phyloP scores from a whole-genome alignment of 2,113 vertebrate genomes.

The Neolamprologus toae region DNA sequence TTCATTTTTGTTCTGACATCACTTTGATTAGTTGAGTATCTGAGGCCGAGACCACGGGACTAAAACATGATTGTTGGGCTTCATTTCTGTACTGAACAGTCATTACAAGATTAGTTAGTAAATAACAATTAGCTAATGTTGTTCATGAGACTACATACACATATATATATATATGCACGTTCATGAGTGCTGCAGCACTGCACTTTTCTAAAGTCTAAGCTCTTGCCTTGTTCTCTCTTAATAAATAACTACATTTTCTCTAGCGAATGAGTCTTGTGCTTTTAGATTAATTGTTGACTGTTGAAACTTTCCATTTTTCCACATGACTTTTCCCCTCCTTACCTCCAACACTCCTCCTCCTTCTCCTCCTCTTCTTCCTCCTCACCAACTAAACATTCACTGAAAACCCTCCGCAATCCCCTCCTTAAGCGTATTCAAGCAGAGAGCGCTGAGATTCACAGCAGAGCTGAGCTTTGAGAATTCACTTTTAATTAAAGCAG shows the following conservation, averaged over 20 bases:
- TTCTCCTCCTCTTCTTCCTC: not conserved
- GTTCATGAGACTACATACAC: no score
- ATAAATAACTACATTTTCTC: conserved; percentile 18
- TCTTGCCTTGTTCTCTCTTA: not conserved
- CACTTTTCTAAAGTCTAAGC: not conserved
- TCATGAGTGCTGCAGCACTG: not conserved
- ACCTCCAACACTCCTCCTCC: not conserved
- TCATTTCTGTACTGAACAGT: no score
- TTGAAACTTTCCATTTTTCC: not conserved
- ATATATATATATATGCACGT: not conserved
- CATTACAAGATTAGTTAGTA: no score
- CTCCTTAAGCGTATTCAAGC: conserved; percentile 19
- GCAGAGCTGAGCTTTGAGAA: conserved; percentile 33
- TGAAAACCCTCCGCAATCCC: conserved; percentile 13
- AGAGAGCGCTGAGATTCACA: conserved; percentile 28
- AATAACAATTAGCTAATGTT: no score
- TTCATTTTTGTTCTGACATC: no score
- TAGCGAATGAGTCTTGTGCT: not conserved
- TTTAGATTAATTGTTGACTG: not conserved
- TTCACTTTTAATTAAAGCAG: conserved; percentile 53
- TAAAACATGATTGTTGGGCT: no score
- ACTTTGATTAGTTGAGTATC: no score
- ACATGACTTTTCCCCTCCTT: not conserved
- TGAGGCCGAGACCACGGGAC: fast-evolving
- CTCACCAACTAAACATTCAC: conserved; percentile 14